These are phyloP conservation scores for Arctocebus calabarensis DNA, from an alignment of 2,797 vertebrate genomes.

Conservation along the genomic window DNA sequence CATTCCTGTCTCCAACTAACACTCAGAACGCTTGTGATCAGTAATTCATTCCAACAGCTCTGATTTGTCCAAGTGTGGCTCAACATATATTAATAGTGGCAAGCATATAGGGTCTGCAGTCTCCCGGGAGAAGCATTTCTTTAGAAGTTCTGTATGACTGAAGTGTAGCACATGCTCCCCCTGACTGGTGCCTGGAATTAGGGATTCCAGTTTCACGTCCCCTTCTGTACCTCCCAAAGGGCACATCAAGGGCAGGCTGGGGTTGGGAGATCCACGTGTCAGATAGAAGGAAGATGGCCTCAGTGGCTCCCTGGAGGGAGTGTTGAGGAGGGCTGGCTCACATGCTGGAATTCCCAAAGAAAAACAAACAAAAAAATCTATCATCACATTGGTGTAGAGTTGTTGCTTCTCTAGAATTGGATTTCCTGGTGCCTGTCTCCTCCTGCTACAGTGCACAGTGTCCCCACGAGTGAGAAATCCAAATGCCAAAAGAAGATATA, in stretches of 20 bases:
- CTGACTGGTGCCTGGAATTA: slow-evolving; percentile 12
- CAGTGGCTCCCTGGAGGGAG: background rate
- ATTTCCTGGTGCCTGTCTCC: slow-evolving; percentile 49
- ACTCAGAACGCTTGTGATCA: slow-evolving; percentile 65
- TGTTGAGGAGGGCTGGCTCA: slow-evolving; percentile 48
- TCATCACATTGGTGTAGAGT: slow-evolving; percentile 63
- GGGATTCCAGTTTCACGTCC: slow-evolving; percentile 14
- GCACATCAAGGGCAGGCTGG: slow-evolving; percentile 1
- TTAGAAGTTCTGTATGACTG: slow-evolving; percentile 56
- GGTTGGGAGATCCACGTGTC: slow-evolving; percentile 53
- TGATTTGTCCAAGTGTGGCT: slow-evolving; percentile 58
- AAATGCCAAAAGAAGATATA: slow-evolving; percentile 42
- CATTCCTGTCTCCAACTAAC: slow-evolving; percentile 58
- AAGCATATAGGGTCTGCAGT: slow-evolving; percentile 52
- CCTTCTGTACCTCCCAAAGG: background rate
- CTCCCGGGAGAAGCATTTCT: slow-evolving; percentile 52
- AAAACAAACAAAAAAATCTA: slow-evolving; percentile 68
- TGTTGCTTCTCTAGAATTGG: slow-evolving; percentile 44
- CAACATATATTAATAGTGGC: slow-evolving; percentile 68
- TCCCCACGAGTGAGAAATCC: slow-evolving; percentile 11
- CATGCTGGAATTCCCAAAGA: slow-evolving; percentile 59
- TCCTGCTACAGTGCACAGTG: background rate
- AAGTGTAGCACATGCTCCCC: background rate
- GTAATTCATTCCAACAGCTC: slow-evolving; percentile 72
- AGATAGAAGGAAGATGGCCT: slow-evolving; percentile 18